Evolutionary conservation across 2,113 vertebrate species (phyloP), one percentile per base, ranked within the genome.

Genomic region (Rissa tridactyla): DNA sequence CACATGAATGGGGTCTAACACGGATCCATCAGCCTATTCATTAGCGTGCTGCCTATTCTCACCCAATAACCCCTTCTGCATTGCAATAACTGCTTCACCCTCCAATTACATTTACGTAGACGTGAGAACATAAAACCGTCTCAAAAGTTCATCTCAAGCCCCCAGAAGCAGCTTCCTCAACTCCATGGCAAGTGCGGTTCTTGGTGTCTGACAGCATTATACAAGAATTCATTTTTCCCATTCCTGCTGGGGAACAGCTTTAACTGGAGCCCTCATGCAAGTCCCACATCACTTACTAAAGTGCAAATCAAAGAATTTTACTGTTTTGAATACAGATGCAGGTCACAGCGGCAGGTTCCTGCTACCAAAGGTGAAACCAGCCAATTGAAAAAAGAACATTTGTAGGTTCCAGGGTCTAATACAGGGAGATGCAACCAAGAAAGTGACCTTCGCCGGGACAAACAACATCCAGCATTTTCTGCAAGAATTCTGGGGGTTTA

Each of bases 1-100:
- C 83, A 55, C 86, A 32, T 89, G 92, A 94, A 94, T 64, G 82
- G 95, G 92, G 92, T 77, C 91, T 60, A 78, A 91, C 55, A 20
- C 89, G 9, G 61, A 44, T 12, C 32, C 82, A 55, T 93, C 47
- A 8, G 52, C 77, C 95, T 92, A 81, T 75, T 96, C 91, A 90
- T 32, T 22, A 93, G 62, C 4, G 52, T 4, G 55, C 76, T 66
- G 70, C 9, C 92, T 61, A 10, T 34, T 69, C 86, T 15, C 36
- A 58, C 6, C 14, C 58, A 87, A 66, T 34, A 83, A 66, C 71
- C 71, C 62, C 89, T 95, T 85, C 91, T 3, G 16, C 71, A 3
- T 5, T 18, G 83, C 3, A 30, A 13, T 3, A 38, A 46, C 88
- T 4, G 57, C 60, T 64, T 57, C 27, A 1, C 36, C 84, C 85